Base-by-base conservation (phyloP, 2,113 vertebrate species). In the Nerophis ophidion region DNA sequence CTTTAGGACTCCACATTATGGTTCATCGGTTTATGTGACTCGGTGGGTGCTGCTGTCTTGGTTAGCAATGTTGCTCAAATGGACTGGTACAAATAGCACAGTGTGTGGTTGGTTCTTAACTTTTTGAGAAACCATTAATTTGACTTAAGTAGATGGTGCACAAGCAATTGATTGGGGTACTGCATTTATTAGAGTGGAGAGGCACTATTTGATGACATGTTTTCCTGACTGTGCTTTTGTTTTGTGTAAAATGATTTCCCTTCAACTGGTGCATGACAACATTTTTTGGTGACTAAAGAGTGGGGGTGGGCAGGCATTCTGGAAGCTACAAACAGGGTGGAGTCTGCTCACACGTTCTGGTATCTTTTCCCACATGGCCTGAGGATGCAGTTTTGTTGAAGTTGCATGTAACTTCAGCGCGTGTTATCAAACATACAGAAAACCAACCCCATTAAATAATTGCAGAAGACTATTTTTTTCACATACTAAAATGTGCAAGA, bases 401-500 rank as follows among this genome's bases (percentile, higher is more conserved):
- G 49, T 5, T 15, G 14, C 7, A 4, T 11, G 7, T 8, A 5
- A 44, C 40, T 52, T 34, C 33, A 13, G 11, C 6, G 13, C 10
- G 10, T 50, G 5, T 12, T 10, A 26, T 13, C 15, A n/a, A n/a
- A n/a, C 48, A 5, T 8, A 11, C 16, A 6, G 17, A 50, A 50
- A 26, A 50, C 12, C 16, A 26, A 50, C 12, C 16, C 19, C 6
- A 4, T 50, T 19, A 9, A 26, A 26, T 50, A 26, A 26, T 17
- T 6, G 10, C 10, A 48, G 7, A 48, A 48, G 48, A 26, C 26
- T 26, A 8, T 19, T 12, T 17, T 17, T 50, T 26, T 50, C 3
- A 26, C 26, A 26, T 26, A 26, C 9, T 10, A 55, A 59, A 14
- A 26, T 4, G 7, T 13, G 34, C 66, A 58, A 75, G 54, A 72